Evolutionary conservation across 2,113 vertebrate genomes (phyloP).

Genomic region (Candoia aspera): DNA sequence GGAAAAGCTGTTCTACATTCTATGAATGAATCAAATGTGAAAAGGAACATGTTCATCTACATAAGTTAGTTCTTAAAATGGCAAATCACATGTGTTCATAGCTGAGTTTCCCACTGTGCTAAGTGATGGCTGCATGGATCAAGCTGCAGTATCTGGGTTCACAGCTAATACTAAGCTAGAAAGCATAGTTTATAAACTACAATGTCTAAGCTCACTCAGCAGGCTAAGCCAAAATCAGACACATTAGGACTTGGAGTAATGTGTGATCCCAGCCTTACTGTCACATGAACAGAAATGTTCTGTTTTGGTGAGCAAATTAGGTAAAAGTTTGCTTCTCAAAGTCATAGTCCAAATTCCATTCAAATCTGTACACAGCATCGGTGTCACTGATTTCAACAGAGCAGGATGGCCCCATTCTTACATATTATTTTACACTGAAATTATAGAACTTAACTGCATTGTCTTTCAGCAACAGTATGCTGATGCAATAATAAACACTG

Average conservation of each 20-base stretch:
- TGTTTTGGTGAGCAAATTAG: neutral
- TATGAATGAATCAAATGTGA: neutral
- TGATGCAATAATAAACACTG: neutral
- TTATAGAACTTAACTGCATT: neutral
- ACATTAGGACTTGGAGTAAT: neutral
- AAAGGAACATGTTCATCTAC: neutral
- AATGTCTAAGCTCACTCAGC: neutral
- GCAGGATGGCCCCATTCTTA: neutral
- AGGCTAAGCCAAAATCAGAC: neutral
- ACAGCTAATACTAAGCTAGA: neutral
- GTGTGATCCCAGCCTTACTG: neutral
- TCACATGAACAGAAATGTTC: neutral
- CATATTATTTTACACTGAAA: neutral
- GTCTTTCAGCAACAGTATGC: neutral
- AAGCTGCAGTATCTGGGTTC: neutral
- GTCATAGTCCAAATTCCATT: neutral
- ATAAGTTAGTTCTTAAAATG: constrained; percentile 11
- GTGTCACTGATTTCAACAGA: constrained; percentile 1
- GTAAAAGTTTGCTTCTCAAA: neutral
- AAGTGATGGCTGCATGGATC: neutral
- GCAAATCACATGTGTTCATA: neutral
- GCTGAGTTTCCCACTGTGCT: neutral
- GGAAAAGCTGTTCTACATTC: neutral
- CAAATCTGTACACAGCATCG: neutral
- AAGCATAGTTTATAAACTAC: neutral